Evolutionary conservation across 1,140 invertebrate species (phyloP).

Genomic region (Caerostris extrusa): DNA sequence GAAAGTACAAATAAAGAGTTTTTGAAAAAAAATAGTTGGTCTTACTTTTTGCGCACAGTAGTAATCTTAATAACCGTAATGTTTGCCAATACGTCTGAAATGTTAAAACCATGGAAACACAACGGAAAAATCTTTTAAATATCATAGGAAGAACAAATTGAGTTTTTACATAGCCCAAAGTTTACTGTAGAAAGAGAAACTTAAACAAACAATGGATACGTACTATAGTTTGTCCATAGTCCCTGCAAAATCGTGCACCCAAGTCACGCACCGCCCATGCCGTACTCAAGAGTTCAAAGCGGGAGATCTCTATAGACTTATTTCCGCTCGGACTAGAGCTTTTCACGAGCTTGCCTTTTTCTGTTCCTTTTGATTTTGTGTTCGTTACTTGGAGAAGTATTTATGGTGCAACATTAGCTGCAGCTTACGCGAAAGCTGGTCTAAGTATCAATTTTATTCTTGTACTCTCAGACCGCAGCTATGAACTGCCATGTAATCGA

Average conservation of each 20-base stretch:
- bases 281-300: conserved; percentile 27
- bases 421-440: conserved; percentile 61
- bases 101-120: too few relatives aligned
- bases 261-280: not conserved
- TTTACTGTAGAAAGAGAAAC: too few relatives aligned
- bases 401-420: conserved; percentile 48
- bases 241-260: conserved; percentile 7
- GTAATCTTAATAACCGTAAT: too few relatives aligned
- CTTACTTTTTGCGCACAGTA: too few relatives aligned
- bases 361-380: conserved; percentile 27
- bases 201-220: too few relatives aligned
- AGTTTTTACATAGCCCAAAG: too few relatives aligned
- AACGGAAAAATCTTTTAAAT: too few relatives aligned
- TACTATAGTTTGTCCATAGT: not conserved
- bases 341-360: conserved; percentile 8
- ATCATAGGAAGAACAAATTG: too few relatives aligned
- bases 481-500: conserved; percentile 22
- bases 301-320: conserved; percentile 49
- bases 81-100: too few relatives aligned
- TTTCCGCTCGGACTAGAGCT: conserved; percentile 10
- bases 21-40: too few relatives aligned
- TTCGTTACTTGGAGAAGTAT: conserved; percentile 31
- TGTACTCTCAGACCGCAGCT: not conserved
- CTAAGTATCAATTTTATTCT: conserved; percentile 61
- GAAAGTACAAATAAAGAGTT: too few relatives aligned